A percentile compares a stretch with the other conserved stretches of the same genome.
Conservation (phyloP, 2,797 vertebrate genomes). For the Remorina albescens region DNA sequence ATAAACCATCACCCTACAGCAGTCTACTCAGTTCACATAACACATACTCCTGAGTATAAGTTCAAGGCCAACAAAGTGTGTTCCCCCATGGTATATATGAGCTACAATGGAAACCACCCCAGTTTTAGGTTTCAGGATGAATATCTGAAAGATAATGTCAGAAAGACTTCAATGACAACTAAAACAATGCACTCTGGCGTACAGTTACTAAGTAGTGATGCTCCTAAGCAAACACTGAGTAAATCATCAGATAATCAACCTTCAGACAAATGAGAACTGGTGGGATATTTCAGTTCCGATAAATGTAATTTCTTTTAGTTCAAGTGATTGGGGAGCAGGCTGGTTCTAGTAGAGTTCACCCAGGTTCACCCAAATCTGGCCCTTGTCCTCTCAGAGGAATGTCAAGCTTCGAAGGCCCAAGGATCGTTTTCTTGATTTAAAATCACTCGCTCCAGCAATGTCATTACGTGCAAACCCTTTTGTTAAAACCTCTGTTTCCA, state of each 20-base stretch:
- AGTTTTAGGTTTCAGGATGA: conserved; percentile 5
- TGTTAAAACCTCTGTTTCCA: conserved; percentile 16
- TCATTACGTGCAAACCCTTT: conserved; percentile 1
- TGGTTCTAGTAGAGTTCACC: conserved; percentile 7
- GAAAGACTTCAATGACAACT: not conserved
- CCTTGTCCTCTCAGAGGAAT: conserved; percentile 2
- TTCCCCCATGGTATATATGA: conserved; percentile 3
- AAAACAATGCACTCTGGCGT: not conserved
- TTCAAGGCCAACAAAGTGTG: conserved; percentile 8
- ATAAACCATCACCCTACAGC: conserved; percentile 37
- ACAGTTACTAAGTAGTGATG: not conserved
- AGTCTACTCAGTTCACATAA: conserved; percentile 21
- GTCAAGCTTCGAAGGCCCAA: conserved; percentile 1
- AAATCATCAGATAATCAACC: not conserved
- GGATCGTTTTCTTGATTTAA: conserved; percentile 32
- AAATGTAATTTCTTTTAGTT: not conserved
- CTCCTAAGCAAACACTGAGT: not conserved
- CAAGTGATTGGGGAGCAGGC: not conserved
- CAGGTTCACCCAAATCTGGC: conserved; percentile 8
- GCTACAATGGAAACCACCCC: conserved; percentile 13
- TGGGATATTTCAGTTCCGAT: not conserved
- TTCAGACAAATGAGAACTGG: not conserved
- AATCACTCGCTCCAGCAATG: not conserved
- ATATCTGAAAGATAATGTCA: not conserved
- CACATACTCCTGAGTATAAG: conserved; percentile 16